Evolutionary conservation across 2,113 vertebrate genomes (phyloP).

Genomic region (Halcyon malimbica): DNA sequence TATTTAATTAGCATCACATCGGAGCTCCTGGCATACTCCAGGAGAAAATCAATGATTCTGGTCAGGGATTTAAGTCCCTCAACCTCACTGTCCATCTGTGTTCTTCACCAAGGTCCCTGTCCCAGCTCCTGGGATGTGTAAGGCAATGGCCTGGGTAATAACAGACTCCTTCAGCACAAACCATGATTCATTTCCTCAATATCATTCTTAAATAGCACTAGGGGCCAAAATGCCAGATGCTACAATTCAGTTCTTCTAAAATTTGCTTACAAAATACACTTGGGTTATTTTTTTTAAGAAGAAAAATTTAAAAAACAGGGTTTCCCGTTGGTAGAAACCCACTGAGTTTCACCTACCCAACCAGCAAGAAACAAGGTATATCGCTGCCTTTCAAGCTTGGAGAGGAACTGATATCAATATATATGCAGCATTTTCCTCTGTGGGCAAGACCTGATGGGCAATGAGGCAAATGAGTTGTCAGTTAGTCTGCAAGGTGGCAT

Average conservation of each 20-base stretch:
- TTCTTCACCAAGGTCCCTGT: background rate
- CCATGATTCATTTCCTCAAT: constrained; percentile 46
- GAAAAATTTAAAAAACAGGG: background rate
- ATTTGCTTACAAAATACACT: background rate
- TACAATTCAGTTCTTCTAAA: background rate
- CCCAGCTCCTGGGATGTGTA: background rate
- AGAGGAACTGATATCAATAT: background rate
- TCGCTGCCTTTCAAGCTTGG: background rate
- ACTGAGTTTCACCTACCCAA: background rate
- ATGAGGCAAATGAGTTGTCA: background rate
- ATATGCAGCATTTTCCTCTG: background rate
- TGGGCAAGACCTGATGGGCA: background rate
- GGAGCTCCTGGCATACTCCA: background rate
- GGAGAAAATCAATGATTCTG: background rate
- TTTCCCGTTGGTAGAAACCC: background rate
- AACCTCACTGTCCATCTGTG: background rate
- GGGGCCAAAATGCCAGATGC: constrained; percentile 33
- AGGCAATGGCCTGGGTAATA: background rate
- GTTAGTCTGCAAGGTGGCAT: background rate
- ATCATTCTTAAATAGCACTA: background rate
- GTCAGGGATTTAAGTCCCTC: background rate
- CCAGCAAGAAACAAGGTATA: background rate
- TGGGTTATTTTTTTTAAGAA: background rate
- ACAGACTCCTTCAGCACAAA: background rate
- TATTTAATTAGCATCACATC: background rate